Percentiles rank a stretch among this genome's conserved stretches.
phyloP scores from a whole-genome alignment of 2,113 vertebrate species.

The Hypomesus transpacificus region DNA sequence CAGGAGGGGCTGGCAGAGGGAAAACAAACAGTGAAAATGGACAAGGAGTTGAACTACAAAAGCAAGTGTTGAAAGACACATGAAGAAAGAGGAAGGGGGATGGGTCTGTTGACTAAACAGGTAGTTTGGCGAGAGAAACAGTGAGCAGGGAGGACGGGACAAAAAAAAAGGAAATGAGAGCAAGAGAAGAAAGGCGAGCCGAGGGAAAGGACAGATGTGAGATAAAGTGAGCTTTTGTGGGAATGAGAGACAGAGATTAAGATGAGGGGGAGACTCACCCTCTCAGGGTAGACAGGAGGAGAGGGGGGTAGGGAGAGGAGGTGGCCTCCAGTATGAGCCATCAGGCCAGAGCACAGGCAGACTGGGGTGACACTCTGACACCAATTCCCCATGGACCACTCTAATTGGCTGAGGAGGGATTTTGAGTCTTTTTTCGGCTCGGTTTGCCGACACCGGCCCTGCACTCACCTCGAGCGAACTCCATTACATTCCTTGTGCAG shows the following conservation, averaged over 20 bases:
- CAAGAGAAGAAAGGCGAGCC: background rate
- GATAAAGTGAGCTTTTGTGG: background rate
- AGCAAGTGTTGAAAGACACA: background rate
- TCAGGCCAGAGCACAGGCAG: slow-evolving; percentile 21
- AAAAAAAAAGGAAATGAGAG: background rate
- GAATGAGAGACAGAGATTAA: background rate
- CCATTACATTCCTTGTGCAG: slow-evolving; percentile 43
- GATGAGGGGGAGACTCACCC: no score
- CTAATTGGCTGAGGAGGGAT: slow-evolving; percentile 57
- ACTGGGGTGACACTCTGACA: slow-evolving; percentile 24
- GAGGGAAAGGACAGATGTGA: background rate
- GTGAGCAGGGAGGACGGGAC: background rate
- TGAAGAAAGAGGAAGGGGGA: background rate
- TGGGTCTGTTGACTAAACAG: background rate
- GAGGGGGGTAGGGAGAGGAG: background rate
- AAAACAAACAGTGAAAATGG: no score
- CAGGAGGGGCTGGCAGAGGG: background rate
- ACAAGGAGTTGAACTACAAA: no score
- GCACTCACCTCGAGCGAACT: slow-evolving; percentile 52
- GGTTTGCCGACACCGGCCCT: slow-evolving; percentile 25
- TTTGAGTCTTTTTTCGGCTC: slow-evolving; percentile 30
- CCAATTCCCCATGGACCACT: slow-evolving; percentile 11
- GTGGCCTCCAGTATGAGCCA: slow-evolving; percentile 22
- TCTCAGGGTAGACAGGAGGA: no score
- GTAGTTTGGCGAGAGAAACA: background rate